Evolutionary conservation across 2,113 vertebrate genomes (phyloP).

Genomic region (Leptocoma aspasia): DNA sequence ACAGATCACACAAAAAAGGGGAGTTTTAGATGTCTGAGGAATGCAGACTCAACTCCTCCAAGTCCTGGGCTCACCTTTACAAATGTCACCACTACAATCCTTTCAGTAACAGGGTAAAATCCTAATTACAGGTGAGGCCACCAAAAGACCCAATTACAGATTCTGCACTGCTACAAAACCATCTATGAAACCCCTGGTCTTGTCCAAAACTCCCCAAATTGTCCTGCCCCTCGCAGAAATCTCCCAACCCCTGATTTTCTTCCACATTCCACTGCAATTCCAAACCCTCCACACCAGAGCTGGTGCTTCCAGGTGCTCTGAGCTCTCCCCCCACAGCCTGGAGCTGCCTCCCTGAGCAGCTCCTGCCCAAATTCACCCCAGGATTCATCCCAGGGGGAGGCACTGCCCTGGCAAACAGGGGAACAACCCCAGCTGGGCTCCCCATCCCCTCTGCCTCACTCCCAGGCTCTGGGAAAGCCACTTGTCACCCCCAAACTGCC

Average conservation of each 20-base stretch:
- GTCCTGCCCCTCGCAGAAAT: not conserved
- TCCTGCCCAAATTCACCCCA: not conserved
- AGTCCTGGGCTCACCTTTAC: not conserved
- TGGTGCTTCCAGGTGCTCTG: fast-evolving
- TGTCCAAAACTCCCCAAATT: fast-evolving
- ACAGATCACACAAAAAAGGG: fast-evolving
- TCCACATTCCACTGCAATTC: not conserved
- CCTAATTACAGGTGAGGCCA: too few species aligned
- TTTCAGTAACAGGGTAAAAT: not conserved
- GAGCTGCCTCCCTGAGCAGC: too few species aligned
- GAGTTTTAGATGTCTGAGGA: not conserved
- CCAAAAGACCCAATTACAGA: too few species aligned
- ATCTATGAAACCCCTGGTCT: fast-evolving
- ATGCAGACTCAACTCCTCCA: not conserved
- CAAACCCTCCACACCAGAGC: not conserved
- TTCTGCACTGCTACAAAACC: not conserved
- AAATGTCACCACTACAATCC: not conserved
- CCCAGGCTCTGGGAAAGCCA: not conserved
- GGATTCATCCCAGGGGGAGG: fast-evolving
- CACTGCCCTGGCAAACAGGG: fast-evolving
- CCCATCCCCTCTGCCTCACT: not conserved
- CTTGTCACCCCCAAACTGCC: not conserved
- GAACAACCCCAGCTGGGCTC: not conserved
- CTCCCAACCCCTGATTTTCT: fast-evolving
- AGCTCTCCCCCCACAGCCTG: not conserved